A percentile compares a stretch with the other conserved stretches of the same genome.
Evolutionary conservation across 2,797 vertebrate species (phyloP).

Genomic region (Telmatherina bonti): DNA sequence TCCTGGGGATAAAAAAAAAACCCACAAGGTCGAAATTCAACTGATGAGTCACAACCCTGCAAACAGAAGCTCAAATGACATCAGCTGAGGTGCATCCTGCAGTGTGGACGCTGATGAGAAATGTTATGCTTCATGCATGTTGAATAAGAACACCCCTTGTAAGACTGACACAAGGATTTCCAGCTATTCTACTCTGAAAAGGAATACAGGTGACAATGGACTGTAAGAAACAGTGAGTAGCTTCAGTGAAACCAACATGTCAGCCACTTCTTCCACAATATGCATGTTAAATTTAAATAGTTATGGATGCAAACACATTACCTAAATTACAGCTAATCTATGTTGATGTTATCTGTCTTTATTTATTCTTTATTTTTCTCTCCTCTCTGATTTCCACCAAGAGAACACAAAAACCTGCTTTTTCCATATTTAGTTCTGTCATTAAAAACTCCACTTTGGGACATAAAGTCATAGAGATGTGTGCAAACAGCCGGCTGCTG

Average conservation of each 20-base stretch:
- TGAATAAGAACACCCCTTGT: constrained; percentile 33
- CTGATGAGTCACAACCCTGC: constrained; percentile 37
- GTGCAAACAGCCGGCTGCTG: neutral
- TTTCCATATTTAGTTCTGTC: too few species aligned
- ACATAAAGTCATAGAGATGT: neutral
- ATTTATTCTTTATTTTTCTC: neutral
- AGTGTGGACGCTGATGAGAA: constrained; percentile 27
- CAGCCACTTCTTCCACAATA: neutral
- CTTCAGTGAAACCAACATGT: neutral
- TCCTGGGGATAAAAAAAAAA: constrained; percentile 18
- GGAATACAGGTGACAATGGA: neutral
- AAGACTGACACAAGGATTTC: constrained; percentile 36
- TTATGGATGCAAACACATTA: neutral
- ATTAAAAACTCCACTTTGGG: too few species aligned
- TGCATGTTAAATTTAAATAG: constrained; percentile 3
- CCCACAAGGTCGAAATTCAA: constrained; percentile 2
- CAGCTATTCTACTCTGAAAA: constrained; percentile 25
- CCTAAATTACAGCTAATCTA: neutral
- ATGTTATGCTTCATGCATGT: constrained; percentile 46
- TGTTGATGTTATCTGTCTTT: neutral
- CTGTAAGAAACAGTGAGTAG: too few species aligned
- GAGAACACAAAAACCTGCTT: too few species aligned
- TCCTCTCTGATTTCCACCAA: accelerated
- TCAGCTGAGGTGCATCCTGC: constrained; percentile 28
- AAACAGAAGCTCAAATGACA: constrained; percentile 34